phyloP scores from a whole-genome alignment of 2,113 vertebrate genomes.

The Oryzias melastigma region DNA sequence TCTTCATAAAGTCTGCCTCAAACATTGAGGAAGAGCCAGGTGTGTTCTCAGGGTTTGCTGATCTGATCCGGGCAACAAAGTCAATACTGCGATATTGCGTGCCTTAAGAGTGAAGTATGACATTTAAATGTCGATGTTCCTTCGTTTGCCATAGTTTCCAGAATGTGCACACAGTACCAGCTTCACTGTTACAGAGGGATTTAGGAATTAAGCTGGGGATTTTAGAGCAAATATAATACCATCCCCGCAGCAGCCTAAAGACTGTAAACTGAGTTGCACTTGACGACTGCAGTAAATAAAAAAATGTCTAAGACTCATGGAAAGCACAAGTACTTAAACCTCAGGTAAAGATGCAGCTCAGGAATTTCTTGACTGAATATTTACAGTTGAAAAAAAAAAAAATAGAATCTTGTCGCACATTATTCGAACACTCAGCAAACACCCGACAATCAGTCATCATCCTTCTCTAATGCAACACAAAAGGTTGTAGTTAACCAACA shows the following conservation, averaged over 20 bases:
- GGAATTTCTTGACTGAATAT: too few relatives aligned
- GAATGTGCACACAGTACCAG: constrained; percentile 56
- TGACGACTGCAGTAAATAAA: constrained; percentile 30
- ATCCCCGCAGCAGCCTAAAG: constrained; percentile 53
- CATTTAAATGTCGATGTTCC: constrained; percentile 59
- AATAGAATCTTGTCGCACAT: too few relatives aligned
- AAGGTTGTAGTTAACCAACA: too few relatives aligned
- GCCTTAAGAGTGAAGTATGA: constrained; percentile 59
- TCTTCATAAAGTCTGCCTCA: constrained; percentile 45
- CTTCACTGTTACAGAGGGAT: constrained; percentile 63
- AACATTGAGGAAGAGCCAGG: constrained; percentile 38
- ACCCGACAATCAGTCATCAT: too few relatives aligned
- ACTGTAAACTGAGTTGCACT: constrained; percentile 44
- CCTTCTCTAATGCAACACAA: too few relatives aligned
- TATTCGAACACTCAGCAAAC: too few relatives aligned
- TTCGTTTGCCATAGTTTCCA: constrained; percentile 52
- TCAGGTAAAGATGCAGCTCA: not conserved
- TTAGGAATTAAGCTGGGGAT: constrained; percentile 66
- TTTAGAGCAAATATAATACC: constrained; percentile 69
- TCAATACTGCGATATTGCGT: constrained; percentile 36
- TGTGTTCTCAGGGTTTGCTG: constrained; percentile 42
- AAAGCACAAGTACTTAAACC: constrained; percentile 26
- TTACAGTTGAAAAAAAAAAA: too few relatives aligned
- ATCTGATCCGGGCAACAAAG: constrained; percentile 56
- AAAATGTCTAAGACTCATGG: constrained; percentile 21